Percentiles rank a stretch among this genome's conserved stretches.
Conservation (phyloP, 2,888 invertebrate species). For the Coenonympha glycerion region DNA sequence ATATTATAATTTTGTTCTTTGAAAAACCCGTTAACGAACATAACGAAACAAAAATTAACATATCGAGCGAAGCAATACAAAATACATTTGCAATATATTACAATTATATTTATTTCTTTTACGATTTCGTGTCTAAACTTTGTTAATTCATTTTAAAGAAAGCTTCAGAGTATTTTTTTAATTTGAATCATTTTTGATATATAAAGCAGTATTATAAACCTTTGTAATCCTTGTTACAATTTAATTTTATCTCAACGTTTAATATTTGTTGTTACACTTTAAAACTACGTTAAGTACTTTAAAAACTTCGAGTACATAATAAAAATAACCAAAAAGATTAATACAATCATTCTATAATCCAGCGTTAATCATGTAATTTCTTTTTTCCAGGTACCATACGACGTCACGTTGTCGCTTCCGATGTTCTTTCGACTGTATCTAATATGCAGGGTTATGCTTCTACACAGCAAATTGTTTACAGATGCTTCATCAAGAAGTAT, state of each 20-base stretch:
- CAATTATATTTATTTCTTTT: too few species aligned
- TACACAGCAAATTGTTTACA: slow-evolving; percentile 99
- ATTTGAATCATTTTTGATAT: too few species aligned
- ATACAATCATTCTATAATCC: not conserved
- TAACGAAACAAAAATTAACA: not conserved
- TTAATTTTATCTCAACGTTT: too few species aligned
- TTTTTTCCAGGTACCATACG: slow-evolving; percentile 86
- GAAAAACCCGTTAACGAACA: not conserved
- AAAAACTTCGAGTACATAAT: not conserved
- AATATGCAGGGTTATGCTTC: slow-evolving; percentile 99
- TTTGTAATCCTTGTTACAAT: too few species aligned
- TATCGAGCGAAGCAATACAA: too few species aligned
- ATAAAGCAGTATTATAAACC: too few species aligned
- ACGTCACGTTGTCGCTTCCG: slow-evolving; percentile 97
- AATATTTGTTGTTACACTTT: too few species aligned
- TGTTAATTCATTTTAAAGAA: too few species aligned
- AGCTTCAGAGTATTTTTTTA: too few species aligned
- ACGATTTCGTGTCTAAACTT: too few species aligned
- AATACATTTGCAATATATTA: too few species aligned
- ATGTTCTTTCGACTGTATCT: slow-evolving; percentile 99
- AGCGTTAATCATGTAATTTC: not conserved
- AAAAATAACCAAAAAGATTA: not conserved
- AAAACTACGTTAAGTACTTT: too few species aligned
- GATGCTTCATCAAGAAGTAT: slow-evolving; percentile 99
- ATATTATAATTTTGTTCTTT: not conserved